Percentiles rank a stretch among this genome's conserved stretches.
phyloP scores from a whole-genome alignment of 2,113 vertebrate species.

The Neofelis nebulosa region DNA sequence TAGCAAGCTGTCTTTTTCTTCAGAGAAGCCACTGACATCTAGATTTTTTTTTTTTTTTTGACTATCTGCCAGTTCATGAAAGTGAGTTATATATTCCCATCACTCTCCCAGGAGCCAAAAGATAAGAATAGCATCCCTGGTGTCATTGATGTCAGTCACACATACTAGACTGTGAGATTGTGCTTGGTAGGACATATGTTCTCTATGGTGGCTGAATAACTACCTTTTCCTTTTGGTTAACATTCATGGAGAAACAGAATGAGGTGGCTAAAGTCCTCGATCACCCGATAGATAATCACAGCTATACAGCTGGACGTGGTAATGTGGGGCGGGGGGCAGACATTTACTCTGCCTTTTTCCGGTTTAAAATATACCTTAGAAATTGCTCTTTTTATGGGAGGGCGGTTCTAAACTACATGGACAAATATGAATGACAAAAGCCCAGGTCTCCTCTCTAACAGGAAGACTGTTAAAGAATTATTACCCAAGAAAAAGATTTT shows the following conservation, averaged over 20 bases:
- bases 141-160: neutral
- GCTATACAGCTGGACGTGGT: neutral
- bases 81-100: neutral
- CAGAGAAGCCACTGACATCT: neutral
- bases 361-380: neutral
- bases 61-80: neutral
- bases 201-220: neutral
- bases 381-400: neutral
- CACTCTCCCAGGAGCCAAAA: neutral
- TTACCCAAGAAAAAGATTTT: neutral
- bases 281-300: neutral
- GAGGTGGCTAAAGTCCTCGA: neutral
- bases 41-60: neutral
- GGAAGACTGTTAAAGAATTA: neutral
- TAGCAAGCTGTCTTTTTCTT: neutral
- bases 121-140: neutral
- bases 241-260: neutral
- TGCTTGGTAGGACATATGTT: neutral
- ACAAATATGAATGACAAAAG: neutral
- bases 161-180: no score
- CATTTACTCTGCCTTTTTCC: neutral
- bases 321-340: rapidly evolving
- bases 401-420: neutral
- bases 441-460: no score
- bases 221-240: neutral